A percentile compares a stretch with the other conserved stretches of the same genome.
These are phyloP conservation scores for Unio delphinus DNA, from an alignment of 2,888 invertebrate species.

Conservation along the genomic window DNA sequence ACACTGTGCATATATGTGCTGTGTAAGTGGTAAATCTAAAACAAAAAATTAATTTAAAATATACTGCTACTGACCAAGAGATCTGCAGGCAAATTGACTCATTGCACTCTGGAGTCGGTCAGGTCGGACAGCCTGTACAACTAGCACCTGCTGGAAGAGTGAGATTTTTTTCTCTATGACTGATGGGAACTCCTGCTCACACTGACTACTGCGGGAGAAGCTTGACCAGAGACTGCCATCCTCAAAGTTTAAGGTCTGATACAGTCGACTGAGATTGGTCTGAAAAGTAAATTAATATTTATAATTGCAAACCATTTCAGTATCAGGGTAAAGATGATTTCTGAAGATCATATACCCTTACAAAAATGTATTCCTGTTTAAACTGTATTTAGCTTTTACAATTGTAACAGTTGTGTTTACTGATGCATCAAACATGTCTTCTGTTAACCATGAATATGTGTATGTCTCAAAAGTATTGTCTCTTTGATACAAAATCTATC, in stretches of 20 bases:
- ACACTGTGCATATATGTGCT: too few relatives aligned
- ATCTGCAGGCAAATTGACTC: constrained; percentile 79
- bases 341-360: too few relatives aligned
- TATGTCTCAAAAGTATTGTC: too few relatives aligned
- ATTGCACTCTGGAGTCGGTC: constrained; percentile 87
- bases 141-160: constrained; percentile 85
- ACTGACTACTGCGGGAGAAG: constrained; percentile 79
- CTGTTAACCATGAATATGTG: too few relatives aligned
- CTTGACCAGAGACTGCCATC: constrained; percentile 80
- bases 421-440: too few relatives aligned
- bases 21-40: too few relatives aligned
- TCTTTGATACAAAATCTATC: too few relatives aligned
- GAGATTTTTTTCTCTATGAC: constrained; percentile 76
- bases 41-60: background rate
- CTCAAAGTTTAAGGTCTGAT: constrained; percentile 77
- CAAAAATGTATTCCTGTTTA: too few relatives aligned
- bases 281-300: constrained; percentile 60
- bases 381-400: too few relatives aligned
- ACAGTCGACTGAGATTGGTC: constrained; percentile 78
- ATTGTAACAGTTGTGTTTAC: too few relatives aligned
- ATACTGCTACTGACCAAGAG: constrained; percentile 62
- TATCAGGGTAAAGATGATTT: background rate
- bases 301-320: background rate
- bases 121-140: constrained; percentile 86
- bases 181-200: constrained; percentile 78